Evolutionary conservation across 2,888 invertebrate species (phyloP), one percentile per base, ranked within the genome.

Genomic region (Campoplex nolae): DNA sequence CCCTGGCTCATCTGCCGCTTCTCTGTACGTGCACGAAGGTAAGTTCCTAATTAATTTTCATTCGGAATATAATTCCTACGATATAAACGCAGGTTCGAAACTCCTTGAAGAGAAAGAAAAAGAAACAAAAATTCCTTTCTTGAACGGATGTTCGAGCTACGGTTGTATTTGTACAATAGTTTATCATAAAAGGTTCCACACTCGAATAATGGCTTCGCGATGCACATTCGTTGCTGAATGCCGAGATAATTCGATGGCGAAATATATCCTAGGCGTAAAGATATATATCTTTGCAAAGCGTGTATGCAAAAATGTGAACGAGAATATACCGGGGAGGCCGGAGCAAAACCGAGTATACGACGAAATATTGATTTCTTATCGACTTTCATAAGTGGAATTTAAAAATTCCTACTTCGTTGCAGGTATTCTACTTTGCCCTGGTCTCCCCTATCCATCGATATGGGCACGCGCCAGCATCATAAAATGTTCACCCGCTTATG

Each of bases 221-320:
- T 42, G 51, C 48, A 62, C 23, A 28, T 56, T 8, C 18, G 35
- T 67, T 51, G 28, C 45, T 35, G 51, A 67, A 68, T 75, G 67
- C 75, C 54, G 28, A 74, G 62, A 51, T 51, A 74, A 16, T 74
- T 75, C n/a, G 35, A 65, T 86, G 78, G 79, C 71, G 86, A 73
- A 83, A 83, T 38, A 38, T 58, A 38, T 58, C 38, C 16, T 11
- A 38, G 68, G 23, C 23, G 9, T 56, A 13, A 13, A 42, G 42
- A 38, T 56, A 32, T 54, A 73, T 11, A 54, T 73, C 32, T 32
- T 18, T 35, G 3, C 54, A 9, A 56, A 18, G 18, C 16, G 16
- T 8, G 28, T 16, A 11, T 45, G 45, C 2, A 45, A 42, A 45
- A 13, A 45, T 45, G 45, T 45, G 45, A 0, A 45, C 11, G 13